Conservation (phyloP, 2,113 vertebrate species). For the Spilogale gracilis region DNA sequence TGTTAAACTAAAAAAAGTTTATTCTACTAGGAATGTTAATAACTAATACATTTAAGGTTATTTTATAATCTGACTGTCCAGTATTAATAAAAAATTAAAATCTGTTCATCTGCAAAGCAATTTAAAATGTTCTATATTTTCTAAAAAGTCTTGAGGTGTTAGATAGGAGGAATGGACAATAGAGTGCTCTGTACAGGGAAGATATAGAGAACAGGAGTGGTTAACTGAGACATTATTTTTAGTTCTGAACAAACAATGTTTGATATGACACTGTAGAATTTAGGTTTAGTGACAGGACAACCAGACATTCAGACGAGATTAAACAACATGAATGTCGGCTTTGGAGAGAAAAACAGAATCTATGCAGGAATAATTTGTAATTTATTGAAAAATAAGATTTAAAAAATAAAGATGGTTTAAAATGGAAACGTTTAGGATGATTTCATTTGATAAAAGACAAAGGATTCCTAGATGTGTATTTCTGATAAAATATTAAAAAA, state of each 20-base stretch:
- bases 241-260: neutral
- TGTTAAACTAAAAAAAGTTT: slow-evolving; percentile 1
- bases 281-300: slow-evolving; percentile 2
- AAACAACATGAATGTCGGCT: slow-evolving; percentile 34
- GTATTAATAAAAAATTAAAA: slow-evolving; percentile 49
- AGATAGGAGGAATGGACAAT: neutral
- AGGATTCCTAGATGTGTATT: slow-evolving; percentile 26
- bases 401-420: slow-evolving; percentile 49
- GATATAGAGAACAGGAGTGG: neutral
- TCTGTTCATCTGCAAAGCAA: slow-evolving; percentile 28
- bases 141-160: neutral
- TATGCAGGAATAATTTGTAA: slow-evolving; percentile 32
- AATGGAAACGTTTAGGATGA: slow-evolving; percentile 38
- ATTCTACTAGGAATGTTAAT: slow-evolving; percentile 3
- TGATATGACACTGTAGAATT: neutral
- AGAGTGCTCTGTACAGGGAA: neutral
- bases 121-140: slow-evolving; percentile 34
- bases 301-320: slow-evolving; percentile 51
- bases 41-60: neutral
- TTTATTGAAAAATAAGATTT: slow-evolving; percentile 48
- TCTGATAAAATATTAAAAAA: slow-evolving; percentile 23
- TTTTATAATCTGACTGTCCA: slow-evolving; percentile 11
- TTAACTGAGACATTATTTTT: neutral
- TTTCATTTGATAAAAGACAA: slow-evolving; percentile 61
- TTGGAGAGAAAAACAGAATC: slow-evolving; percentile 54